phyloP scores from a whole-genome alignment of 2,113 vertebrate species.

The Serranochromis macrocephalus region DNA sequence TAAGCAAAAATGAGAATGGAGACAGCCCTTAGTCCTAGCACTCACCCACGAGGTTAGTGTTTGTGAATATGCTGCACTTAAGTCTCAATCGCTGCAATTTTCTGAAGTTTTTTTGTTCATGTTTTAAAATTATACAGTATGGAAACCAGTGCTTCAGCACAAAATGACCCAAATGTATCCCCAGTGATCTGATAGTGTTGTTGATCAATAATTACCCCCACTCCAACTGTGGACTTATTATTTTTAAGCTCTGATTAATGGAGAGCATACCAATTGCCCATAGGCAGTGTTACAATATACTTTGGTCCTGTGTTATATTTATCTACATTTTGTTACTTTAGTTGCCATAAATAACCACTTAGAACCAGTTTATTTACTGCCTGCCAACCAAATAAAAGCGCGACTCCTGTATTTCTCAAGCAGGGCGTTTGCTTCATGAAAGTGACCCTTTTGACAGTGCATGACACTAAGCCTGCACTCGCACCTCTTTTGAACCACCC shows the following conservation, averaged over 20 bases:
- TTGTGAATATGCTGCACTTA: not conserved
- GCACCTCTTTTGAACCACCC: not conserved
- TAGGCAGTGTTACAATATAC: not conserved
- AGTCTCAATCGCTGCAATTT: not conserved
- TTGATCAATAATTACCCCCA: not conserved
- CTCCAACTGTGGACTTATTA: not conserved
- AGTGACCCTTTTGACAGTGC: not conserved
- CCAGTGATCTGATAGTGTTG: not conserved
- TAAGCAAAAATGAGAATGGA: constrained; percentile 5
- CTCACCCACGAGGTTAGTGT: not conserved
- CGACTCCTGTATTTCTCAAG: not conserved
- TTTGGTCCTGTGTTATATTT: not conserved
- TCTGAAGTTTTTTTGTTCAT: not conserved
- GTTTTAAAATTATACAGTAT: not conserved
- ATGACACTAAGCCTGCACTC: not conserved
- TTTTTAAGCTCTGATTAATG: not conserved
- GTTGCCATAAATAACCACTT: not conserved
- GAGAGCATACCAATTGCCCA: not conserved
- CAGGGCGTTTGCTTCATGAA: not conserved
- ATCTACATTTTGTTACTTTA: not conserved
- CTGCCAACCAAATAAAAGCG: not conserved
- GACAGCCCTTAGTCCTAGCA: not conserved
- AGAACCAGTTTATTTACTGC: not conserved
- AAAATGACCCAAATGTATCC: not conserved
- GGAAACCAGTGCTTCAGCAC: not conserved